A percentile compares a stretch with the other conserved stretches of the same genome.
Conservation (phyloP, 2,797 vertebrate genomes). For the Pangasius sanitwongsei region DNA sequence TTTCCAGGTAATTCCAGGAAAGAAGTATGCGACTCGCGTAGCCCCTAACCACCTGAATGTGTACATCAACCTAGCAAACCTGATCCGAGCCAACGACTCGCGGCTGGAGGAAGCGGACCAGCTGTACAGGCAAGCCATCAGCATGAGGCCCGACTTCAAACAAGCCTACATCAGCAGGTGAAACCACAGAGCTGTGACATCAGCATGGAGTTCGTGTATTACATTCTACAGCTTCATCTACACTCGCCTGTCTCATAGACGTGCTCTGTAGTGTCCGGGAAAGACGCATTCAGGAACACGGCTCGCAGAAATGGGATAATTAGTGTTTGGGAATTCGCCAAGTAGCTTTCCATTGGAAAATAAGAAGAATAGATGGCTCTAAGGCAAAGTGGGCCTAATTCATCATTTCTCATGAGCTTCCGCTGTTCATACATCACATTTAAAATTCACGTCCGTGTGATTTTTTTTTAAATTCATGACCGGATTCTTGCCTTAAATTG, state of each 20-base stretch:
- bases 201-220: no score
- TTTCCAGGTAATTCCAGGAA: slow-evolving; percentile 92
- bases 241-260: no score
- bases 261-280: background rate
- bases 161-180: slow-evolving; percentile 98
- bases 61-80: slow-evolving; percentile 96
- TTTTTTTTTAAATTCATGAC: background rate
- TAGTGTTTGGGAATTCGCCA: background rate
- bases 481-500: background rate
- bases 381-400: background rate
- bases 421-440: background rate
- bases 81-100: slow-evolving; percentile 93
- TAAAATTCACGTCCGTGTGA: background rate
- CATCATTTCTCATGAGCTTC: background rate
- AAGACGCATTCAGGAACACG: background rate
- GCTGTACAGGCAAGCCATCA: slow-evolving; percentile 96
- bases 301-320: background rate
- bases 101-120: slow-evolving; percentile 97
- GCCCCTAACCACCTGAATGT: slow-evolving; percentile 98
- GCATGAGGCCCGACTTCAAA: slow-evolving; percentile 99
- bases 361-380: background rate
- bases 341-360: background rate
- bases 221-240: background rate
- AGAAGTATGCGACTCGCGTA: slow-evolving; percentile 96
- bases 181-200: background rate